Evolutionary conservation across 2,113 vertebrate species (phyloP).

Genomic region (Syngnathus typhle): DNA sequence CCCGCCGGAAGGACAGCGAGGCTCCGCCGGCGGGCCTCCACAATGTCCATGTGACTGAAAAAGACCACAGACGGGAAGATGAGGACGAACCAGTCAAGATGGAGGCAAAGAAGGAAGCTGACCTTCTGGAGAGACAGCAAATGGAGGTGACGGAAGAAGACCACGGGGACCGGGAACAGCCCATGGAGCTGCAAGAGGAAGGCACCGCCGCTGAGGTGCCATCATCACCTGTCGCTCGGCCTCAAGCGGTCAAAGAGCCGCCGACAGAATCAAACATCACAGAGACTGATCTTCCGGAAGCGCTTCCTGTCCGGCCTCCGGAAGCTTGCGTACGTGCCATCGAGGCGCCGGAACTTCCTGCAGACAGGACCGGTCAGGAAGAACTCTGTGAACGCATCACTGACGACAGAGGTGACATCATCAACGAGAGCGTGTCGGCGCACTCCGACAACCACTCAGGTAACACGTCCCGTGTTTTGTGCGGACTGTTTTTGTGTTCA

Average conservation of each 20-base stretch:
- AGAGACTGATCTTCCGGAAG: background rate
- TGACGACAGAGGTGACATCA: background rate
- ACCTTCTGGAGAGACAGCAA: background rate
- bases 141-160: slow-evolving; percentile 51
- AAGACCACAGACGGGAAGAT: slow-evolving; percentile 42
- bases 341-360: slow-evolving; percentile 23
- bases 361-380: slow-evolving; percentile 37
- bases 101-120: background rate
- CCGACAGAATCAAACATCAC: background rate
- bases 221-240: background rate
- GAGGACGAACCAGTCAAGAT: slow-evolving; percentile 22
- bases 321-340: background rate
- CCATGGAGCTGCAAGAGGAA: slow-evolving; percentile 25
- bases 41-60: background rate
- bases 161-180: slow-evolving; percentile 10
- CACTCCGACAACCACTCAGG: slow-evolving; percentile 73
- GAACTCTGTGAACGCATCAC: slow-evolving; percentile 18
- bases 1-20: slow-evolving; percentile 29
- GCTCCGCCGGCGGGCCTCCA: slow-evolving; percentile 16
- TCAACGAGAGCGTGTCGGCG: slow-evolving; percentile 62
- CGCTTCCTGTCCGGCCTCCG: background rate
- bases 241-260: background rate
- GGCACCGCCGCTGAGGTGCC: slow-evolving; percentile 14
- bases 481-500: background rate
- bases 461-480: slow-evolving; percentile 17